Evolutionary conservation across 1,140 invertebrate genomes (phyloP).

Genomic region (Megalopta genalis): DNA sequence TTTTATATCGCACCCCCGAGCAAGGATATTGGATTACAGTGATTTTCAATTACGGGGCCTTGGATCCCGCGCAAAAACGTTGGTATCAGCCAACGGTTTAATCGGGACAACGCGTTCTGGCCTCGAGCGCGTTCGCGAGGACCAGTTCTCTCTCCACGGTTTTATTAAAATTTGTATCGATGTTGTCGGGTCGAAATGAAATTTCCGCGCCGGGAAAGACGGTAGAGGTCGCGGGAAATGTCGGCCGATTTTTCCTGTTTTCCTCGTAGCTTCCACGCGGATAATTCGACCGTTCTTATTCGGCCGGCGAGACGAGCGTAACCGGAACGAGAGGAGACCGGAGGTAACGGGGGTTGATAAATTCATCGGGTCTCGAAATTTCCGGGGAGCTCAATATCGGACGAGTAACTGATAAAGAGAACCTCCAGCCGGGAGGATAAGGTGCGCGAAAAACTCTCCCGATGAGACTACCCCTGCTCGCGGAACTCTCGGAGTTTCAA

Average conservation of each 20-base stretch:
- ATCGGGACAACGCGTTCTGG: conserved; percentile 21
- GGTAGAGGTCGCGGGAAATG: neutral
- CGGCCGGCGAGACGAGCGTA: neutral
- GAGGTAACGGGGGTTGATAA: conserved; percentile 23
- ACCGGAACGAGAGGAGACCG: neutral
- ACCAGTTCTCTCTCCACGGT: neutral
- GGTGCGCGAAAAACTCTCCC: conserved; percentile 47
- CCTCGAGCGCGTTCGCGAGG: conserved; percentile 9
- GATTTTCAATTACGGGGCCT: conserved; percentile 70
- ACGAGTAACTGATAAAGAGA: conserved; percentile 48
- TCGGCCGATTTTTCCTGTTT: neutral
- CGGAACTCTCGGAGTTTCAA: conserved; percentile 62
- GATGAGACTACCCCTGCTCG: conserved; percentile 38
- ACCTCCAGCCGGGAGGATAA: conserved; percentile 43
- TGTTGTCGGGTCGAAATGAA: conserved; percentile 16
- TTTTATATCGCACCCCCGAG: conserved; percentile 53
- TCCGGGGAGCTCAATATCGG: conserved; percentile 20
- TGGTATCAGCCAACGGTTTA: conserved; percentile 10
- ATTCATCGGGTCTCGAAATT: conserved; percentile 6
- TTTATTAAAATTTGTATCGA: conserved; percentile 51
- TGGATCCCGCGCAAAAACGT: conserved; percentile 28
- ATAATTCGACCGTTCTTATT: neutral
- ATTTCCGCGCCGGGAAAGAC: conserved; percentile 11
- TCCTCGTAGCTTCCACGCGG: neutral
- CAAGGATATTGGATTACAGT: conserved; percentile 66